A percentile compares a stretch with the other conserved stretches of the same genome.
Conservation (phyloP, 35 echinoderm and acorn worm genomes). For the Chiridota heheva region DNA sequence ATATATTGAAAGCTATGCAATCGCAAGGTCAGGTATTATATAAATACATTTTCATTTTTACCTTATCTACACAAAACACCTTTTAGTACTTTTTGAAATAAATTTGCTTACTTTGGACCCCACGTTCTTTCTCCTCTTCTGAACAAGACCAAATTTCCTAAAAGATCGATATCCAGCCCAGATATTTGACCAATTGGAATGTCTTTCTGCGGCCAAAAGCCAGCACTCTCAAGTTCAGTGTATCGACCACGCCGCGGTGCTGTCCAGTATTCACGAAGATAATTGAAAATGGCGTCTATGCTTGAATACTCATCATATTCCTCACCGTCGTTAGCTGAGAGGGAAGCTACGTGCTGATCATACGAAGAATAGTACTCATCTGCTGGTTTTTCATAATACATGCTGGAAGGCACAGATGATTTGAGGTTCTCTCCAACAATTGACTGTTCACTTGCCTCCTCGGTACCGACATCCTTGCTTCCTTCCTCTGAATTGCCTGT, state of each 20-base stretch:
- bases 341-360: neutral
- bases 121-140: conserved; percentile 63
- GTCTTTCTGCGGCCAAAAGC: conserved; percentile 64
- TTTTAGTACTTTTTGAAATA: neutral
- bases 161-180: conserved; percentile 62
- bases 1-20: neutral
- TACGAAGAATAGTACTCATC: neutral
- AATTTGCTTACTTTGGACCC: conserved; percentile 52
- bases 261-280: conserved; percentile 25
- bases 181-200: conserved; percentile 71
- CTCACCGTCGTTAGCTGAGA: neutral
- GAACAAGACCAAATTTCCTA: conserved; percentile 59
- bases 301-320: conserved; percentile 19
- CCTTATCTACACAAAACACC: neutral
- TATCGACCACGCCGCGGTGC: neutral
- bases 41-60: neutral
- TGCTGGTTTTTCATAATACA: neutral
- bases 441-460: neutral
- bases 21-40: neutral
- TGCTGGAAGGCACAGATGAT: neutral
- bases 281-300: conserved; percentile 6
- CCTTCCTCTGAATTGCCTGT: neutral
- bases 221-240: conserved; percentile 14
- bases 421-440: neutral
- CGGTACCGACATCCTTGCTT: neutral